Evolutionary conservation across 2,797 vertebrate species (phyloP).

Genomic region (Scomberomorus guttatus): DNA sequence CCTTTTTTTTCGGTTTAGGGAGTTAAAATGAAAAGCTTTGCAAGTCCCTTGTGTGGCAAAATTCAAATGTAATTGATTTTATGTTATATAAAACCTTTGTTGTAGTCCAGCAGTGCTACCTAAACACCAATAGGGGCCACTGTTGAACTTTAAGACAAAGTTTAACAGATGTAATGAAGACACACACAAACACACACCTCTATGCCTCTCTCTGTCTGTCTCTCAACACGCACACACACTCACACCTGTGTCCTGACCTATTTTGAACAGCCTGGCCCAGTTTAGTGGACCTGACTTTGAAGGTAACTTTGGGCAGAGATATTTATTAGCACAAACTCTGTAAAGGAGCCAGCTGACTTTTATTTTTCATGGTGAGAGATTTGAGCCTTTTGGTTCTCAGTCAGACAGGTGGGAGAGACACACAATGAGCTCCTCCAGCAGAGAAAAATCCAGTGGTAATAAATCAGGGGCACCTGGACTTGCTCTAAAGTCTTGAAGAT

Average conservation of each 20-base stretch:
- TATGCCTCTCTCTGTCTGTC: not conserved
- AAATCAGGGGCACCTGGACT: conserved; percentile 6
- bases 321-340: conserved; percentile 57
- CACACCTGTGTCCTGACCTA: conserved; percentile 72
- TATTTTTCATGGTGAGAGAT: conserved; percentile 9
- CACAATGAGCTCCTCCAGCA: conserved; percentile 6
- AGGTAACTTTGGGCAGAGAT: conserved; percentile 66
- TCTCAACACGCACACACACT: conserved; percentile 11
- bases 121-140: conserved; percentile 71
- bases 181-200: not conserved
- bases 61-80: too few species aligned
- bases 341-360: conserved; percentile 23
- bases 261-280: conserved; percentile 65
- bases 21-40: not conserved
- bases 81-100: not conserved
- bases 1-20: not conserved
- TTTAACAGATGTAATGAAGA: not conserved
- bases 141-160: conserved; percentile 49
- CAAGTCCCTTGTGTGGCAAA: not conserved
- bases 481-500: not conserved
- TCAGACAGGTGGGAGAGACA: conserved; percentile 5
- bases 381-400: conserved; percentile 16
- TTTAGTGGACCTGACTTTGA: conserved; percentile 71
- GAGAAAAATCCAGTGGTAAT: conserved; percentile 18
- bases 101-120: conserved; percentile 22